Evolutionary conservation across 2,113 vertebrate genomes (phyloP).

Genomic region (Embiotoca jacksoni): DNA sequence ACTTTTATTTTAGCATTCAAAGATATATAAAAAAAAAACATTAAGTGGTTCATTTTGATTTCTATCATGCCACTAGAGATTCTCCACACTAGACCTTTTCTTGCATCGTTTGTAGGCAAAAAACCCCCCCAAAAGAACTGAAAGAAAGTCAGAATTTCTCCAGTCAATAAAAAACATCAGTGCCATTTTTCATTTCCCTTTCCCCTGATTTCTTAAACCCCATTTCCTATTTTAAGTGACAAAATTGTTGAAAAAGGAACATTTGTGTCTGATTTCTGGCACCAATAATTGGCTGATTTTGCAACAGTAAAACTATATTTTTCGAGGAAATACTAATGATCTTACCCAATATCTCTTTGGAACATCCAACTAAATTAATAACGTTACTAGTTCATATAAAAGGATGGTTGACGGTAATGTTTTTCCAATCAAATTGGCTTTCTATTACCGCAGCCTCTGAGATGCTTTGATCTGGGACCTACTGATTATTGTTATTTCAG

Average conservation of each 20-base stretch:
- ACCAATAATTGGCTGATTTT: not conserved
- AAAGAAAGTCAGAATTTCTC: not conserved
- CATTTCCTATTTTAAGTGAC: too few relatives aligned
- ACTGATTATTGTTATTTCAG: conserved; percentile 49
- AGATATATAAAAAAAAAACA: conserved; percentile 2
- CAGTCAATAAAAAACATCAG: not conserved
- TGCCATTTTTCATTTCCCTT: too few relatives aligned
- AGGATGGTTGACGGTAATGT: conserved; percentile 11
- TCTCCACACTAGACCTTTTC: not conserved
- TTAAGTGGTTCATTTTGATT: conserved; percentile 30
- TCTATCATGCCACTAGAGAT: conserved; percentile 11
- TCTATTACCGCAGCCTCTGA: conserved; percentile 23
- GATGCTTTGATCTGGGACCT: conserved; percentile 45
- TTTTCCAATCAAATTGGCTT: conserved; percentile 48
- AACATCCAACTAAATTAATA: conserved; percentile 10
- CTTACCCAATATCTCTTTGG: not conserved
- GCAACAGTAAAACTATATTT: not conserved
- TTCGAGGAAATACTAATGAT: not conserved
- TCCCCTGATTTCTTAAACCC: too few relatives aligned
- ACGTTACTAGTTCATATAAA: not conserved
- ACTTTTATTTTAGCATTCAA: conserved; percentile 29
- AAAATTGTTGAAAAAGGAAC: too few relatives aligned
- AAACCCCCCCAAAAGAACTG: too few relatives aligned
- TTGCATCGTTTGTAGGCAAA: not conserved
- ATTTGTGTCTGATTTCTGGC: not conserved